Evolutionary conservation across 1,140 invertebrate species (phyloP), one percentile per base, ranked within the genome.

Genomic region (Drosophila gunungcola): DNA sequence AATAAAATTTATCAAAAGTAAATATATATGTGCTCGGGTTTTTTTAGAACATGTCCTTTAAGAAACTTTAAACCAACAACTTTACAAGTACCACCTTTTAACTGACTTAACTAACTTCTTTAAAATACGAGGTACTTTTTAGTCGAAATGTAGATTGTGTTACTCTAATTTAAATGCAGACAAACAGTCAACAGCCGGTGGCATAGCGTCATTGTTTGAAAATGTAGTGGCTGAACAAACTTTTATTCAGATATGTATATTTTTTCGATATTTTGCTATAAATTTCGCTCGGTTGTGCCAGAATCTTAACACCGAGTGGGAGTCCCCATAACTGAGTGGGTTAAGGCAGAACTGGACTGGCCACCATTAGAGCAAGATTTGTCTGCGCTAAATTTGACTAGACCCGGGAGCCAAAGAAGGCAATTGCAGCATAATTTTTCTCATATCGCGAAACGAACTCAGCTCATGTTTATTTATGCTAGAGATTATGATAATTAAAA

Each of bases 191-290:
- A 83, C 80, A 83, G 38, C 62, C 69, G 36, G 16, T 67, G 51
- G 65, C 54, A 78, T 82, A 55, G 61, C 82, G 81, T 85, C 81
- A 85, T 86, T 81, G 73, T 70, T 81, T 56, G 60, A 65, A 86
- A 86, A 73, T 74, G 48, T 84, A 55, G 61, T 74, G 43, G 57
- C 56, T 67, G 41, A 73, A 58, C 77, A 29, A 49, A 60, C 62
- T 64, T 70, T 38, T 52, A 48, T 69, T 56, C 64, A 12, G 29
- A 68, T 70, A 34, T 69, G 10, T 39, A 6, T 16, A 51, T 68
- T 52, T 39, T 41, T 70, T 41, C 21, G 64, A 69, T 70, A 56
- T 69, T 48, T 68, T 38, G 42, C 42, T 32, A 39, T 56, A 49
- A 29, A 70, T 39, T 70, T 13, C 27, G 64, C 49, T 57, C 3